Evolutionary conservation across 2,888 invertebrate genomes (phyloP), one percentile per base, ranked within the genome.

Genomic region (Philereme transversata): DNA sequence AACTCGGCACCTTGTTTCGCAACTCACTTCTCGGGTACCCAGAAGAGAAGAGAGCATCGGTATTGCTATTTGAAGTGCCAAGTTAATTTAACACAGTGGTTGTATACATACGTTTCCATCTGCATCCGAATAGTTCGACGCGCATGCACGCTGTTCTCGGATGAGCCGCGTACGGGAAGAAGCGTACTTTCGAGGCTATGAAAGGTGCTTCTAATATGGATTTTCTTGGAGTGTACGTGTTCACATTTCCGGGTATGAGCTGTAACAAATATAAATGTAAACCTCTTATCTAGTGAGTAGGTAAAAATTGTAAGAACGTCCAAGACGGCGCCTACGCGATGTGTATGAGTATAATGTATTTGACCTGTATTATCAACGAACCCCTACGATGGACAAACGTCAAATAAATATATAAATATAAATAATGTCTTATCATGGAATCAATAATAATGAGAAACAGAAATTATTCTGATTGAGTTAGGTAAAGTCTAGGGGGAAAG

Each of bases 81-180:
- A 57, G 57, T 57, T 35, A 57, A n/a, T 8, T 53, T 53, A 50
- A 54, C 40, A 4, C 4, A 10, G 43, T 44, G 22, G 48, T 49
- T n/a, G 9, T 46, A 68, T 84, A 92, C 92, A 74, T 89, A 93
- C 92, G 92, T 89, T 92, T 92, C 92, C 92, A 92, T 38, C 77
- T 83, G 87, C 98, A 98, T 66, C 98, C 98, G 82, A 97, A 97
- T 60, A 98, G 90, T 83, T 98, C 98, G 45, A 98, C 97, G 69
- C 98, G 90, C 97, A 98, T 97, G 90, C 98, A 98, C 51, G 98
- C 97, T 0, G 97, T 98, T 57, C 97, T 92, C 0, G 96, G 96
- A 78, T 97, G 96, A 54, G 95, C 94, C 69, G 97, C 97, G 90
- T 96, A 97, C 0, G 98, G 98, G 70, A 97, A 95, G 89, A 98